phyloP scores from a whole-genome alignment of 1,140 invertebrate species.

The Drosophila eugracilis region DNA sequence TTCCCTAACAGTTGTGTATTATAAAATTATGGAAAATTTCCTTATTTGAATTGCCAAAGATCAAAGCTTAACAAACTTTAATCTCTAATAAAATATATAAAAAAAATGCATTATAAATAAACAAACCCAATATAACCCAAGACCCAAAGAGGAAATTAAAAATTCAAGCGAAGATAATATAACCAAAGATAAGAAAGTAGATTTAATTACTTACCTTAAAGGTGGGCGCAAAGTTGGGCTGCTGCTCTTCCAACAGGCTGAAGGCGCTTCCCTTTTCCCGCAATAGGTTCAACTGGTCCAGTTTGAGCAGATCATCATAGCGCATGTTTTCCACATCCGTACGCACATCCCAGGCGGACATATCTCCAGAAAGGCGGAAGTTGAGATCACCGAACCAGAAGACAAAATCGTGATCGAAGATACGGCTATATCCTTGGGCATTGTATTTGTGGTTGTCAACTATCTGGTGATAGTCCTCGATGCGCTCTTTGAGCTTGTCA shows the following conservation, averaged over 20 bases:
- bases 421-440: slow-evolving; percentile 89
- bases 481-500: slow-evolving; percentile 90
- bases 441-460: slow-evolving; percentile 89
- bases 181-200: neutral
- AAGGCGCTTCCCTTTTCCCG: slow-evolving; percentile 91
- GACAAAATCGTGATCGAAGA: slow-evolving; percentile 97
- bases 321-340: slow-evolving; percentile 88
- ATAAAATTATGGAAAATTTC: too few relatives aligned
- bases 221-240: slow-evolving; percentile 93
- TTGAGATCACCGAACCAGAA: slow-evolving; percentile 98
- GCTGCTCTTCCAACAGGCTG: slow-evolving; percentile 90
- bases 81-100: too few relatives aligned
- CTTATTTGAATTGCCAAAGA: too few relatives aligned
- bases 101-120: neutral
- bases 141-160: neutral
- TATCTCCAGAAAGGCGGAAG: slow-evolving; percentile 91
- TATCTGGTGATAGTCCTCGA: slow-evolving; percentile 95
- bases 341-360: slow-evolving; percentile 90
- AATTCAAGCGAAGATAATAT: neutral
- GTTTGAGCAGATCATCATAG: slow-evolving; percentile 87
- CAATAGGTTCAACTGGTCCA: slow-evolving; percentile 90
- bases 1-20: neutral
- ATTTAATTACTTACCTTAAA: slow-evolving; percentile 87
- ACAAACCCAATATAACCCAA: too few relatives aligned
- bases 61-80: too few relatives aligned